Evolutionary conservation across 2,888 invertebrate genomes (phyloP), one percentile per base, ranked within the genome.

Genomic region (Amiota mariae): DNA sequence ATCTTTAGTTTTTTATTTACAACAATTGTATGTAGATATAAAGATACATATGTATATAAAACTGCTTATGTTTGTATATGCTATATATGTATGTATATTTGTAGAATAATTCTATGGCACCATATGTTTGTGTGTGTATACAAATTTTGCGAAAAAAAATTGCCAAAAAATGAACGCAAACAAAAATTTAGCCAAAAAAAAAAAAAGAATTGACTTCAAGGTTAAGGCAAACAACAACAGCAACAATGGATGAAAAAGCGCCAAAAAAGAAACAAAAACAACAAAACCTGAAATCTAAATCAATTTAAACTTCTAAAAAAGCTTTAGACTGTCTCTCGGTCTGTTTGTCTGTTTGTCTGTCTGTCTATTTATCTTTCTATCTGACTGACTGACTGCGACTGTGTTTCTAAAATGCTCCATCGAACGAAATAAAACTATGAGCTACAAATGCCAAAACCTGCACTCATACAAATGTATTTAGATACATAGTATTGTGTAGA

Each of bases 251-350:
- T 13, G 11, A 82, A 74, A 71, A 78, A 84, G 81, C 81, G 81
- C 79, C 80, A 80, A 81, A 79, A 82, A 48, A 72, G 59, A 64
- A 75, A 71, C 74, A 79, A 77, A 79, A 84, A 82, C 80, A 79
- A 82, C 81, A 85, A 78, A 81, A 82, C 78, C 36, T 80, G 76
- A 78, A 79, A 79, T 85, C 83, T 83, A 85, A 82, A 85, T 84
- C 82, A 84, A 82, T 81, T 79, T 79, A 59, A 71, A 71, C 71
- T 71, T 71, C 71, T 71, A 51, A 75, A 84, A 36, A 80, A 81
- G 83, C 84, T 81, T 59, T 72, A 20, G 51, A 8, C 47, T 24
- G 36, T 36, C 36, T 36, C 4, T 36, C 36, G 24, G 24, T 24
- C 36, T 36, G 2, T 36, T 6, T 36, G 6, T 36, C 36, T 36